phyloP scores from a whole-genome alignment of 2,797 vertebrate species.

The Gallinago stenura region DNA sequence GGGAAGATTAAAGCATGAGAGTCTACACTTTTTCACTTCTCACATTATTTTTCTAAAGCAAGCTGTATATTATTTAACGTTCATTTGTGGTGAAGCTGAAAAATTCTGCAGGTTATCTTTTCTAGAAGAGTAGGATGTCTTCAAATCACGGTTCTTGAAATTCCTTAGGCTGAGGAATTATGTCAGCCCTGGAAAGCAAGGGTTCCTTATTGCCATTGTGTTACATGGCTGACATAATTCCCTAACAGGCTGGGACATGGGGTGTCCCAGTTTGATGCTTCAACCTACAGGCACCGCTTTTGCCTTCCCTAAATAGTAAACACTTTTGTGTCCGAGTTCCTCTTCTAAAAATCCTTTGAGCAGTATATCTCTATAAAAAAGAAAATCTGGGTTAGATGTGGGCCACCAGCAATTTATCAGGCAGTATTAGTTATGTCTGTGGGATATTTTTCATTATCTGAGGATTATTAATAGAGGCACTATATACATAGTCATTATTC shows the following conservation, averaged over 20 bases:
- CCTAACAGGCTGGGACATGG: slow-evolving; percentile 40
- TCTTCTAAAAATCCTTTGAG: slow-evolving; percentile 13
- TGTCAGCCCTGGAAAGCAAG: slow-evolving; percentile 53
- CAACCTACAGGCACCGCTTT: slow-evolving; percentile 11
- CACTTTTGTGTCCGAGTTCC: background rate
- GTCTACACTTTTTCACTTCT: background rate
- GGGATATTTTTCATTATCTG: slow-evolving; percentile 65
- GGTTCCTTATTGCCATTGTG: slow-evolving; percentile 48
- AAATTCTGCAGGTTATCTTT: slow-evolving; percentile 27
- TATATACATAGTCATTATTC: slow-evolving; percentile 25
- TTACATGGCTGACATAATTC: slow-evolving; percentile 61
- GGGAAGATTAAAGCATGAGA: background rate
- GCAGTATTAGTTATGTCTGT: slow-evolving; percentile 31
- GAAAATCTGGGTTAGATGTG: slow-evolving; percentile 6
- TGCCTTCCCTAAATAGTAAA: slow-evolving; percentile 23
- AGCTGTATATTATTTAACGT: background rate
- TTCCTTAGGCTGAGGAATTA: slow-evolving; percentile 34
- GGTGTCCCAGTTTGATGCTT: slow-evolving; percentile 51
- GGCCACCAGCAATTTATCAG: slow-evolving; percentile 47
- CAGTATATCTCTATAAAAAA: background rate
- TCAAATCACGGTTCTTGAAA: slow-evolving; percentile 16
- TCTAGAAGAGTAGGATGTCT: background rate
- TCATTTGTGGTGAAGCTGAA: slow-evolving; percentile 10
- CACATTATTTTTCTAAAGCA: slow-evolving; percentile 19
- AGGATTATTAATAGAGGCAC: slow-evolving; percentile 51